Percentiles rank a stretch among this genome's conserved stretches.
Conservation (phyloP, 2,113 vertebrate genomes). For the Platysternon megacephalum region DNA sequence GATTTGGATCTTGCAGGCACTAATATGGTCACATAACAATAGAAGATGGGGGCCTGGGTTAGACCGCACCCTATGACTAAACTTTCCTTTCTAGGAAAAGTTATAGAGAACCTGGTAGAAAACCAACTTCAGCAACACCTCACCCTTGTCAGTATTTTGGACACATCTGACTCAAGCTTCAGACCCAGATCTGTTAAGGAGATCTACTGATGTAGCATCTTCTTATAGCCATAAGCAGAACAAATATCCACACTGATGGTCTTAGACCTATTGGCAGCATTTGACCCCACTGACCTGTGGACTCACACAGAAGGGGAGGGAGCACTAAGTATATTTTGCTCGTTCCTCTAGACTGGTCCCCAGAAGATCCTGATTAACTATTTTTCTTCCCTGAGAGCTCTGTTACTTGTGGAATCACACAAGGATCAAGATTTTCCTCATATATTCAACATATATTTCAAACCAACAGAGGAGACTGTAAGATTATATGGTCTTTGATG, state of each 20-base stretch:
- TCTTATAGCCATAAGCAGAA: neutral
- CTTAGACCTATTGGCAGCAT: neutral
- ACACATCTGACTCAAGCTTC: neutral
- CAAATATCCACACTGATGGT: neutral
- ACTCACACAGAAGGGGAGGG: neutral
- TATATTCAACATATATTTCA: neutral
- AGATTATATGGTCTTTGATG: neutral
- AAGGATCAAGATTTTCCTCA: neutral
- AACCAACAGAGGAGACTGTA: neutral
- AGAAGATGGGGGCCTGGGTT: neutral
- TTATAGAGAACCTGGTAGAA: neutral
- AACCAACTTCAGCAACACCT: neutral
- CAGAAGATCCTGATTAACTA: neutral
- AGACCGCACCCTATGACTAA: neutral
- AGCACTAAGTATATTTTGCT: neutral
- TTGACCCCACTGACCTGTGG: neutral
- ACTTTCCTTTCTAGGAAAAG: too few species aligned
- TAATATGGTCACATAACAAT: too few species aligned
- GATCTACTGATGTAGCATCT: neutral
- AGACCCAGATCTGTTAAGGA: accelerated
- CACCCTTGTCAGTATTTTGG: neutral
- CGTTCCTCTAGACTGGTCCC: neutral
- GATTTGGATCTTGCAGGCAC: neutral
- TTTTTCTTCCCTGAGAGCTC: neutral
- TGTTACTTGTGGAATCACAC: accelerated